Base-by-base conservation (phyloP, 1,140 invertebrate species). In the Hydropsyche tenuis region DNA sequence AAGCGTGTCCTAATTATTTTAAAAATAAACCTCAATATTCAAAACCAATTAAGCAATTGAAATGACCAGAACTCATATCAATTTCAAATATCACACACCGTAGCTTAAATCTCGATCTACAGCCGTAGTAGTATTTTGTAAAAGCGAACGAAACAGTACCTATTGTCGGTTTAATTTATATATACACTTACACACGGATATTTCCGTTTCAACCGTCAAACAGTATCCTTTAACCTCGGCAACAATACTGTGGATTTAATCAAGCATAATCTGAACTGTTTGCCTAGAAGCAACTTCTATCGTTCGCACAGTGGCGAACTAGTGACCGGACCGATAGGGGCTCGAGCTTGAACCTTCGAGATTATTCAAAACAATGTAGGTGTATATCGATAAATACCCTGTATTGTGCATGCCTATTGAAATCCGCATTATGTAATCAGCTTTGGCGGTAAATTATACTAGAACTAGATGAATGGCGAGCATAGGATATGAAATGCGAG, bases 181-280 rank as follows among this genome's bases (percentile, higher is more conserved):
- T 63, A n/a, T 27, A 9, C 30, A 37, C 23, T 27, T 16, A 12
- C 1, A 27, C 1, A n/a, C 2, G 23, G 11, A 18, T 5, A 63
- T 18, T 37, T 27, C 4, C 23, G 23, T 27, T 63, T 63, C 9
- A 9, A n/a, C 23, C 46, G 9, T 12, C 12, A 63, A 63, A 63
- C 23, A 53, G 27, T 63, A 63, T 18, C 14, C 69, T 56, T 56
- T 71, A 23, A 60, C 51, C 69, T 56, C 53, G 5, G 18, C 48
- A 71, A 71, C 53, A 71, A 60, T 60, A 56, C 23, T 60, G 5
- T 42, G 69, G 22, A 25, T 43, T 71, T 60, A 71, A 71, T 71
- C 69, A 71, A 37, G 20, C 53, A 30, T 27, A 22, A 60, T 71
- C n/a, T 18, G 27, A 42, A 60, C 48, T 30, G 51, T 56, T 60